Base-by-base conservation (phyloP, 2,888 invertebrate species). In the Meganola albula region DNA sequence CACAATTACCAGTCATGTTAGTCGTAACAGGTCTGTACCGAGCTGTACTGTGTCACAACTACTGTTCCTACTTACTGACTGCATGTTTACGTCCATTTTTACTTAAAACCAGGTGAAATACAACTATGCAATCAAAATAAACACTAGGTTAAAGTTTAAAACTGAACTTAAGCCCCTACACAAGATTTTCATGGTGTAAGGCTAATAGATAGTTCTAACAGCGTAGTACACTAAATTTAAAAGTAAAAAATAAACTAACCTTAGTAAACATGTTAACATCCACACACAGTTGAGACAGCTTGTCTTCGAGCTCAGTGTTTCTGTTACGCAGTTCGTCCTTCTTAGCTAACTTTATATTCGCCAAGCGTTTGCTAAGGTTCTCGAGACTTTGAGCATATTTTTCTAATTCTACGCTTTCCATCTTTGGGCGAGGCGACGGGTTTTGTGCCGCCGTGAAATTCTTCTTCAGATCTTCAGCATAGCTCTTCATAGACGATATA, bases 231-330 rank as follows among this genome's bases (percentile, higher is more conserved):
- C n/a, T n/a, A n/a, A n/a, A n/a, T n/a, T n/a, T n/a, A n/a, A n/a
- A n/a, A n/a, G n/a, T n/a, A n/a, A 1, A 10, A 4, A 21, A 24
- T 16, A 24, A n/a, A n/a, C 22, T 37, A 54, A 82, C 84, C 73
- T 79, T 67, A 14, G 72, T 74, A 43, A 84, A 80, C 52, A 72
- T 63, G 21, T 73, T 65, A 1, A 83, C 75, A 65, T 80, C 74
- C 23, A 73, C 58, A 45, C 72, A 74, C 5, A 84, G 47, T 13
- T 69, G 61, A 10, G 57, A 45, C 24, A 84, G 42, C 41, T 83
- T 82, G 2, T 41, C 41, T 43, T 84, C 82, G 13, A 85, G 52
- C 24, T 73, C 75, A 13, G 45, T 31, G 51, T 68, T 75, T 31
- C 59, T 71, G 5, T 55, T 54, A n/a, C 40, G 53, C 1, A 37